A percentile compares a stretch with the other conserved stretches of the same genome.
Evolutionary conservation across 2,113 vertebrate genomes (phyloP).

Genomic region (Sylvilagus bachmani): DNA sequence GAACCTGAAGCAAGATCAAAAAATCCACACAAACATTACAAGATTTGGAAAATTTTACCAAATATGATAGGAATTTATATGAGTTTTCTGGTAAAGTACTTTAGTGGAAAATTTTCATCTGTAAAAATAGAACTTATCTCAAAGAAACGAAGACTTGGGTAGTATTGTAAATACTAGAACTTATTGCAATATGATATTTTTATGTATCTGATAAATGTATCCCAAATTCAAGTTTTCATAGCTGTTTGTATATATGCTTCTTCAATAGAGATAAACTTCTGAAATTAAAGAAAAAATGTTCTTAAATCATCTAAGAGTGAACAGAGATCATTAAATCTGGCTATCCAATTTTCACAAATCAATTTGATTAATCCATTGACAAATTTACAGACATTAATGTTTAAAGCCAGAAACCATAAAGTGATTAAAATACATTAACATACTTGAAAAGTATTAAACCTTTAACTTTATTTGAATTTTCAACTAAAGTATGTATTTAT

Average conservation of each 20-base stretch:
- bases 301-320: constrained; percentile 21
- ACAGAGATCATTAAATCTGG: background rate
- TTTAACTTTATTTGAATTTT: background rate
- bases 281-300: background rate
- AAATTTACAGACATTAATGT: background rate
- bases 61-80: constrained; percentile 48
- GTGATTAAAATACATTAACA: background rate
- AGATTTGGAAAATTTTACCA: constrained; percentile 27
- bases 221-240: constrained; percentile 30
- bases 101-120: constrained; percentile 36
- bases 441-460: background rate
- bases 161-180: background rate
- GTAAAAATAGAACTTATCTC: background rate
- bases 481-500: background rate
- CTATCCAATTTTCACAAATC: background rate
- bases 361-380: background rate
- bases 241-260: background rate
- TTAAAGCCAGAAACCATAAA: background rate
- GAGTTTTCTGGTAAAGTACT: constrained; percentile 37
- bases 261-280: constrained; percentile 13
- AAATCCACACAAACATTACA: background rate
- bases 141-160: constrained; percentile 14
- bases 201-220: constrained; percentile 37
- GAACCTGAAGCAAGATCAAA: background rate
- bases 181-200: constrained; percentile 13